Percentiles rank a stretch among this genome's conserved stretches.
Evolutionary conservation across 2,113 vertebrate species (phyloP).

Genomic region (Bufo bufo): DNA sequence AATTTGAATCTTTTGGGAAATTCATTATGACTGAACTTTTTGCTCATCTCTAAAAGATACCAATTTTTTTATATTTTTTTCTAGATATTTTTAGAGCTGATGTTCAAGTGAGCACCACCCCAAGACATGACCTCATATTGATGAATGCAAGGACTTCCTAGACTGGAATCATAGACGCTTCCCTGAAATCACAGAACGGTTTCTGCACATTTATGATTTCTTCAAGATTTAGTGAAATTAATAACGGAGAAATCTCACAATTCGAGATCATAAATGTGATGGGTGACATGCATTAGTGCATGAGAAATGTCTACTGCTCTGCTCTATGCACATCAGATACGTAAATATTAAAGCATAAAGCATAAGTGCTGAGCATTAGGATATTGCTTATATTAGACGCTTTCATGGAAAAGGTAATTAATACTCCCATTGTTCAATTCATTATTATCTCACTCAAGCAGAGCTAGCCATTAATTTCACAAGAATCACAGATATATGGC

Average conservation of each 20-base stretch:
- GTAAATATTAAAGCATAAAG: slow-evolving; percentile 60
- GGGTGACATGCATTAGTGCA: not conserved
- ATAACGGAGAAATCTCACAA: slow-evolving; percentile 17
- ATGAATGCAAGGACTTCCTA: not conserved
- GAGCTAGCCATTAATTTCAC: slow-evolving; percentile 63
- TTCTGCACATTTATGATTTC: slow-evolving; percentile 9
- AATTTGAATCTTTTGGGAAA: no score
- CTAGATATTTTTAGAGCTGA: not conserved
- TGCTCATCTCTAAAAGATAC: no score
- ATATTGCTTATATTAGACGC: slow-evolving; percentile 23
- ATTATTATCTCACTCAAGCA: slow-evolving; percentile 66
- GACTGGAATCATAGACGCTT: not conserved
- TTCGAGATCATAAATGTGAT: slow-evolving; percentile 24
- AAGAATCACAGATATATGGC: slow-evolving; percentile 49
- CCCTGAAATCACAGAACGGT: not conserved
- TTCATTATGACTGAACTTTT: no score
- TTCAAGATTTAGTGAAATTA: slow-evolving; percentile 32
- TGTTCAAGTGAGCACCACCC: not conserved
- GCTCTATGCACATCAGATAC: slow-evolving; percentile 44
- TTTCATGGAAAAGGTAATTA: slow-evolving; percentile 71
- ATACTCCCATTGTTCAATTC: slow-evolving; percentile 65
- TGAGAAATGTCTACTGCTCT: slow-evolving; percentile 39
- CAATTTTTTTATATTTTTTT: not conserved
- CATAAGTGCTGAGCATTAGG: slow-evolving; percentile 41
- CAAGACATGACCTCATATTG: not conserved